Conservation (phyloP, 2,797 vertebrate genomes). For the Dermochelys coriacea region DNA sequence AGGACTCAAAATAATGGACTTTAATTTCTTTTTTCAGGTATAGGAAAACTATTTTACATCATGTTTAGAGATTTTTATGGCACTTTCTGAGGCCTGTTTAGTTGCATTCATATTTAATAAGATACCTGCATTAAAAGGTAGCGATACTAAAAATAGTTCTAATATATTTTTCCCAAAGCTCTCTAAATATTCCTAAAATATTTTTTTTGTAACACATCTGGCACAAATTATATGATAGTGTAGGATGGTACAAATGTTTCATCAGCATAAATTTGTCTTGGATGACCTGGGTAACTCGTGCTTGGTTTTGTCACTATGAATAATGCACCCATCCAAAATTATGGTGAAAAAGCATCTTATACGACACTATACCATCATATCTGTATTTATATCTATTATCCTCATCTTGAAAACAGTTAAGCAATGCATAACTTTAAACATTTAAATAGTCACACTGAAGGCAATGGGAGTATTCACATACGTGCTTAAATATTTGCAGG, state of each 20-base stretch:
- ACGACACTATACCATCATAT: neutral
- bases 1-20: neutral
- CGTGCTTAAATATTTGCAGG: neutral
- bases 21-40: neutral
- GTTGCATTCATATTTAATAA: neutral
- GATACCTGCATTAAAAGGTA: no score
- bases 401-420: neutral
- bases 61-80: neutral
- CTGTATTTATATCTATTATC: conserved; percentile 31
- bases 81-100: neutral
- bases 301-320: neutral
- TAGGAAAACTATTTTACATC: neutral
- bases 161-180: neutral
- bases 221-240: neutral
- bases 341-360: conserved; percentile 25
- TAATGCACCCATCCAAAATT: neutral
- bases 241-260: neutral
- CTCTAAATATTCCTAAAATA: neutral
- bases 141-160: no score
- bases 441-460: neutral
- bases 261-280: neutral
- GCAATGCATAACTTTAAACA: conserved; percentile 37
- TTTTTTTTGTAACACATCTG: neutral
- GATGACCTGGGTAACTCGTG: neutral
- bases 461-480: neutral